Percentiles rank a stretch among this genome's conserved stretches.
Evolutionary conservation across 2,888 invertebrate genomes (phyloP).

Genomic region (Philereme transversata): DNA sequence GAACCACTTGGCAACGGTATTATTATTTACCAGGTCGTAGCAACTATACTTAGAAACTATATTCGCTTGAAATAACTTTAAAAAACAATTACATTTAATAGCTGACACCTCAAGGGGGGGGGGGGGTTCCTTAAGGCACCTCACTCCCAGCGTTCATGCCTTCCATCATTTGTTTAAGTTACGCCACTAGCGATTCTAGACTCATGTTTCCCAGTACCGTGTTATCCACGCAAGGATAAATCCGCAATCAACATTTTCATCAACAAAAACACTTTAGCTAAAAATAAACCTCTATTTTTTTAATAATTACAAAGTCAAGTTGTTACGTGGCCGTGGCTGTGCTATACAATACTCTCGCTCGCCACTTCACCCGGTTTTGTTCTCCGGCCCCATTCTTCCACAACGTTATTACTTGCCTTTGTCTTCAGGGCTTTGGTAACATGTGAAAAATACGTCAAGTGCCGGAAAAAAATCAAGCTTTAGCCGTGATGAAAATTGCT

Average conservation of each 20-base stretch:
- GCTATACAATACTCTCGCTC: constrained; percentile 55
- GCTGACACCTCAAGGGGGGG: too few species aligned
- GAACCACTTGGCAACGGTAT: too few species aligned
- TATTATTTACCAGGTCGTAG: too few species aligned
- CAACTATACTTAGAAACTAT: too few species aligned
- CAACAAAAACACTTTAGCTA: neutral
- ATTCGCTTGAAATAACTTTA: too few species aligned
- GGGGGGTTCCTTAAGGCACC: too few species aligned
- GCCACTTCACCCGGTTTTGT: constrained; percentile 75
- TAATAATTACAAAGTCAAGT: constrained; percentile 33
- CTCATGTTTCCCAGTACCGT: too few species aligned
- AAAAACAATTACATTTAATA: too few species aligned
- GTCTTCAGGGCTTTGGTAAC: constrained; percentile 55
- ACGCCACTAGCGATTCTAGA: too few species aligned
- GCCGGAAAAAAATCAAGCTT: constrained; percentile 40
- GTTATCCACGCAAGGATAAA: neutral
- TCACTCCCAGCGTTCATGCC: too few species aligned
- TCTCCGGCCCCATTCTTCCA: constrained; percentile 66
- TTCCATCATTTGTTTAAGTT: too few species aligned
- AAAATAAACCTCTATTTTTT: constrained; percentile 26
- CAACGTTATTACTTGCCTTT: constrained; percentile 71
- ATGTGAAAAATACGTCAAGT: constrained; percentile 61
- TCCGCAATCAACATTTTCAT: neutral
- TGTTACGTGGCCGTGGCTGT: constrained; percentile 27
- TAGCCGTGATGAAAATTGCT: constrained; percentile 31